Percentiles rank a stretch among this genome's conserved stretches.
Conservation (phyloP, 2,888 invertebrate genomes). For the Sarcophaga subvicina region DNA sequence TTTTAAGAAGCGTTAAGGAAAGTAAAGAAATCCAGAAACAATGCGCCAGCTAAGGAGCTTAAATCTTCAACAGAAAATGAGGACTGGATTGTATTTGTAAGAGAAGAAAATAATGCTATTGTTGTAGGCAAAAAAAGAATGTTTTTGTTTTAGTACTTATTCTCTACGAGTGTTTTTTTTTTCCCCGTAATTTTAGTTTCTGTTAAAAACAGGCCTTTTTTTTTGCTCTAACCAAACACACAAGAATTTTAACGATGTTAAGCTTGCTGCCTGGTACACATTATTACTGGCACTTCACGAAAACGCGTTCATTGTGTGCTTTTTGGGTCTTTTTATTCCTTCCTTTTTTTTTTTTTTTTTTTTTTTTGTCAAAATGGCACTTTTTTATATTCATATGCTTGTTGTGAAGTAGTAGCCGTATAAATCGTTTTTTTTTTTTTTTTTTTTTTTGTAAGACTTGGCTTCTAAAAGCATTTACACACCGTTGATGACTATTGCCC, state of each 20-base stretch:
- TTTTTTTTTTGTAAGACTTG: background rate
- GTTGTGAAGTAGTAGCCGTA: background rate
- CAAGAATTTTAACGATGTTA: conserved; percentile 67
- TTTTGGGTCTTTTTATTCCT: too few species aligned
- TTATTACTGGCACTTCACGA: background rate
- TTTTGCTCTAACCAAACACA: background rate
- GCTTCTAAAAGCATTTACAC: conserved; percentile 19
- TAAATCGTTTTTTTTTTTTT: conserved; percentile 21
- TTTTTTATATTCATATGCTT: conserved; percentile 5
- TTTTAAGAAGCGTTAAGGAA: conserved; percentile 1
- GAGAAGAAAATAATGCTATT: too few species aligned
- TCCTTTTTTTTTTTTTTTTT: background rate
- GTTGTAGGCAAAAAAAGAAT: too few species aligned
- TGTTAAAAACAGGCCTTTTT: conserved; percentile 3
- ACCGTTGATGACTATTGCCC: background rate
- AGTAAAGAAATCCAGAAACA: conserved; percentile 10
- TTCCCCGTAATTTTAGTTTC: background rate
- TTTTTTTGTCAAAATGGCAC: conserved; percentile 12
- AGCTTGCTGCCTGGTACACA: conserved; percentile 12
- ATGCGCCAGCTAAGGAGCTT: background rate
- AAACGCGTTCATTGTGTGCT: too few species aligned
- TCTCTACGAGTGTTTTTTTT: too few species aligned
- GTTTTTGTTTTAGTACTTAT: too few species aligned
- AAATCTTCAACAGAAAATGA: background rate
- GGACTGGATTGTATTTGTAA: too few species aligned